Base-by-base conservation (phyloP, 2,113 vertebrate genomes). In the Atractosteus spatula region DNA sequence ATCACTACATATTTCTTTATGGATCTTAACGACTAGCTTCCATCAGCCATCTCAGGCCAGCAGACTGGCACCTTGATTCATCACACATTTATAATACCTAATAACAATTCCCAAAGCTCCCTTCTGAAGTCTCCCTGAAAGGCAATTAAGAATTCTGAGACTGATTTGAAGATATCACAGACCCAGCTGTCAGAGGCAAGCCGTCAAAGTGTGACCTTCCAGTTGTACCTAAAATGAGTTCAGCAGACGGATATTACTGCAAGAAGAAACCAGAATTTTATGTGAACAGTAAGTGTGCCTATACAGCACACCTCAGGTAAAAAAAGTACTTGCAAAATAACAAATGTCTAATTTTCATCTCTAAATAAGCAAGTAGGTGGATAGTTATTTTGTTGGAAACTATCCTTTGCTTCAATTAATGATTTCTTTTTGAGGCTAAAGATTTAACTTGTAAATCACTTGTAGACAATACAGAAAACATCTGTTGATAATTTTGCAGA, bases 51-150 rank as follows among this genome's bases (percentile, higher is more conserved):
- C 44, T 55, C 14, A 54, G 45, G 11, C 7, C 16, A 55, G 45
- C 66, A 68, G 66, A 68, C 44, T 16, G 43, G 66, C 66, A 55
- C 54, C 47, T 51, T 68, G 45, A 55, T 68, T 55, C 66, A 54
- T 68, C 66, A 68, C 66, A 68, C 47, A 68, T 54, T 41, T 54
- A 54, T 68, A 68, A 68, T 68, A 45, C 47, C 66, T 41, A 68
- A 55, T 51, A 54, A 54, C 66, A 51, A 54, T 45, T 68, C 47
- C 66, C 45, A 54, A 10, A 12, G 45, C 66, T 29, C n/a, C 44
- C 3, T 8, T 11, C 66, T n/a, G 42, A 16, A n/a, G 64, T 66
- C 64, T 29, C 14, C 10, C 47, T 51, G 47, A 51, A 41, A 45
- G 66, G 17, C 45, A 68, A 68, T 51, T 55, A 68, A 51, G 8